Conservation (phyloP, 1,140 invertebrate species). For the Orussus abietinus region DNA sequence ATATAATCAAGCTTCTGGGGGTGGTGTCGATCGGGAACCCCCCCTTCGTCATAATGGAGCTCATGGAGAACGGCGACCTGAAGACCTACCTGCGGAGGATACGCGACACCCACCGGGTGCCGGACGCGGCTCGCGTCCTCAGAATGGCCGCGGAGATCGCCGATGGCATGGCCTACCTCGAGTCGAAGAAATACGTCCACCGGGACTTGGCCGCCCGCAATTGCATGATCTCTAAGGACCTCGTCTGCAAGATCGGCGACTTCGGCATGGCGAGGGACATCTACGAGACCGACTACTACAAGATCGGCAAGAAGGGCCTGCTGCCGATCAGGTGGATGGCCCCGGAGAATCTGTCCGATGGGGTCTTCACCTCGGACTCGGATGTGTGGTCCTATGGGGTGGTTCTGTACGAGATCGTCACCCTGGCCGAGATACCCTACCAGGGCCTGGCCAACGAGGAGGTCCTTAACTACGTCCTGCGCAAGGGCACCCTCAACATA, state of each 20-base stretch:
- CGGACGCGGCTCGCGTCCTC: slow-evolving; percentile 46
- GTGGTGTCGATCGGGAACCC: slow-evolving; percentile 66
- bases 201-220: slow-evolving; percentile 76
- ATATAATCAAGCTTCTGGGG: slow-evolving; percentile 69
- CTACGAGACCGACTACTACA: slow-evolving; percentile 73
- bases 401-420: slow-evolving; percentile 75
- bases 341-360: slow-evolving; percentile 70
- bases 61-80: slow-evolving; percentile 72
- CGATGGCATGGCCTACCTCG: slow-evolving; percentile 76
- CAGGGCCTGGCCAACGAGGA: slow-evolving; percentile 63
- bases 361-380: slow-evolving; percentile 68
- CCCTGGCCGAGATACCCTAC: slow-evolving; percentile 71
- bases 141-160: slow-evolving; percentile 74
- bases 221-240: slow-evolving; percentile 69
- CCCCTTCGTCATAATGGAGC: slow-evolving; percentile 70
- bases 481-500: slow-evolving; percentile 61
- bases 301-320: slow-evolving; percentile 61
- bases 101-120: slow-evolving; percentile 33
- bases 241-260: slow-evolving; percentile 71
- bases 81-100: slow-evolving; percentile 61
- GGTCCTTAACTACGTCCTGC: slow-evolving; percentile 64
- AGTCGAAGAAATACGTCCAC: slow-evolving; percentile 70
- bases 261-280: slow-evolving; percentile 71
- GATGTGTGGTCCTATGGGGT: slow-evolving; percentile 77
- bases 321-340: slow-evolving; percentile 74